Percentiles rank a stretch among this genome's conserved stretches.
phyloP scores from a whole-genome alignment of 2,888 invertebrate genomes.

The Microctonus hyperodae region DNA sequence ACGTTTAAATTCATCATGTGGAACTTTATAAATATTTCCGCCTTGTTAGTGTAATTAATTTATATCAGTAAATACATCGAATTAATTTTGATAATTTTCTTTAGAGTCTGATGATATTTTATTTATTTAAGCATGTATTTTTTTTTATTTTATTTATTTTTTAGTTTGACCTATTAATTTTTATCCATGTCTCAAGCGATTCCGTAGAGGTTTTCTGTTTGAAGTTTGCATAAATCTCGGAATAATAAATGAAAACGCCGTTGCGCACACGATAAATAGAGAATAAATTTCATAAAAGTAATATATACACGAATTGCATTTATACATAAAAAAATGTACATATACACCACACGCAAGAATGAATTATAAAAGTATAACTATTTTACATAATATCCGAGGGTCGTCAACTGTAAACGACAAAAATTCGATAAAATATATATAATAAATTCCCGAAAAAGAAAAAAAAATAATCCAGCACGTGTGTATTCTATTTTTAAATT shows the following conservation, averaged over 20 bases:
- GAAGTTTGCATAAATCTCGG: conserved; percentile 7
- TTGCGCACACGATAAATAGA: not conserved
- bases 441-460: too few species aligned
- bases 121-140: not conserved
- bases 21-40: conserved; percentile 27
- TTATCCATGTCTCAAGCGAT: conserved; percentile 6
- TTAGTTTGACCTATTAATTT: not conserved
- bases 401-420: not conserved
- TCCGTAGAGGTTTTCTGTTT: not conserved
- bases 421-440: not conserved
- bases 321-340: not conserved
- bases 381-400: not conserved
- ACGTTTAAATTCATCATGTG: conserved; percentile 14
- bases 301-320: not conserved
- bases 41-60: conserved; percentile 27
- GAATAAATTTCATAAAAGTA: too few species aligned
- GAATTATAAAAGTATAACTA: conserved; percentile 1
- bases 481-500: not conserved
- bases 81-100: conserved; percentile 7
- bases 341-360: not conserved
- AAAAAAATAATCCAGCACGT: not conserved
- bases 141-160: not conserved
- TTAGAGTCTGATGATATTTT: not conserved
- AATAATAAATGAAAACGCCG: conserved; percentile 22
- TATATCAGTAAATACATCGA: conserved; percentile 21